phyloP scores from a whole-genome alignment of 1,140 invertebrate species.

The Lepidurus packardi region DNA sequence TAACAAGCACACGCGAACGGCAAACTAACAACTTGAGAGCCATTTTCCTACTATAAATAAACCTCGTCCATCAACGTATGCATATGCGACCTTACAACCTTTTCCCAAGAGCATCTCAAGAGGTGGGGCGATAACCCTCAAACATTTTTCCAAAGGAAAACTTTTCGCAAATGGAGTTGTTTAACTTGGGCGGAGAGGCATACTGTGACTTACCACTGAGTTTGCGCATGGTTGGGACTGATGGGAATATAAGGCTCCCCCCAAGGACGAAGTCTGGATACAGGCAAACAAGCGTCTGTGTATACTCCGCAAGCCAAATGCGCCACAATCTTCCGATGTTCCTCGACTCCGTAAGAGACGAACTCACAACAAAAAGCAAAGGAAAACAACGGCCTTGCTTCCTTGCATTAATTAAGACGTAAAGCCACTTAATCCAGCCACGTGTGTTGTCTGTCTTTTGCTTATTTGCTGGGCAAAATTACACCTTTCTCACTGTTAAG shows the following conservation, averaged over 20 bases:
- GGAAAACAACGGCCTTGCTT: slow-evolving; percentile 8
- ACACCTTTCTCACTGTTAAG: neutral
- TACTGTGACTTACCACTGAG: neutral
- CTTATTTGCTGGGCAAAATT: neutral
- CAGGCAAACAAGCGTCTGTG: neutral
- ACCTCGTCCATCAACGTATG: neutral
- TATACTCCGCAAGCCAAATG: slow-evolving; percentile 10
- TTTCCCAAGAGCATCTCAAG: neutral
- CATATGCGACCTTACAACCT: neutral
- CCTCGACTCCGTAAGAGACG: neutral
- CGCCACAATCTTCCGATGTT: neutral
- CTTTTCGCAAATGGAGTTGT: slow-evolving; percentile 13
- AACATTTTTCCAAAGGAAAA: neutral
- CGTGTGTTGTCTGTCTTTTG: neutral
- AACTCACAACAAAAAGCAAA: neutral
- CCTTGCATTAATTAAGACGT: slow-evolving; percentile 10
- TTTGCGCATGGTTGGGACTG: neutral
- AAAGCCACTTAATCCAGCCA: slow-evolving; percentile 15
- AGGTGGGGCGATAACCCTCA: neutral
- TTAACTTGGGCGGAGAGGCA: neutral
- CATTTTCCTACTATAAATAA: slow-evolving; percentile 20
- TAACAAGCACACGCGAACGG: neutral
- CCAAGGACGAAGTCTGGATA: neutral
- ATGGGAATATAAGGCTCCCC: neutral
- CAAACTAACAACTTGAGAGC: slow-evolving; percentile 8